Evolutionary conservation across 2,797 vertebrate species (phyloP).

Genomic region (Neopelma chrysocephalum): DNA sequence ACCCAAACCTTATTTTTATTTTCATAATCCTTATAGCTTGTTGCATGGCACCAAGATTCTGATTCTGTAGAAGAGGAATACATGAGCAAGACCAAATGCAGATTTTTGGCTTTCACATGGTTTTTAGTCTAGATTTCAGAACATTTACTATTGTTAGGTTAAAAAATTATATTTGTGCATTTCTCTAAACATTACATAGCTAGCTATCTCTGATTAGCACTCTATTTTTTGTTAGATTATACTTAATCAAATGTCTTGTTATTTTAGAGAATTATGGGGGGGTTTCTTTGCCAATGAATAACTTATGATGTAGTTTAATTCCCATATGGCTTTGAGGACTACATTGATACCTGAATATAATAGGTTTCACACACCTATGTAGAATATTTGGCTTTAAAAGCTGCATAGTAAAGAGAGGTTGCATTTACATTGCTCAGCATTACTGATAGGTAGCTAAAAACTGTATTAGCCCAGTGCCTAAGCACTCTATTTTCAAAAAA

Average conservation of each 20-base stretch:
- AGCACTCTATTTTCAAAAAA: background rate
- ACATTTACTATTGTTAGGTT: background rate
- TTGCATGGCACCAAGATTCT: background rate
- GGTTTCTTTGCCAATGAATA: background rate
- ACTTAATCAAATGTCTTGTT: background rate
- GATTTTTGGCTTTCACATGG: background rate
- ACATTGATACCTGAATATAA: background rate
- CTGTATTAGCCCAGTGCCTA: background rate
- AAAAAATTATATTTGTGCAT: background rate
- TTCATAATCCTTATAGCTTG: background rate
- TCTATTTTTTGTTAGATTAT: background rate
- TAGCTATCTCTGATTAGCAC: background rate
- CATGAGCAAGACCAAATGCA: background rate
- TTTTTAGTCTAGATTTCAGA: background rate
- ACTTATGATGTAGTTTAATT: background rate
- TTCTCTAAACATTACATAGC: background rate
- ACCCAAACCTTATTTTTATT: background rate
- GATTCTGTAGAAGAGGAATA: background rate
- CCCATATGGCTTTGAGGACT: background rate
- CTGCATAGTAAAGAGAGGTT: background rate
- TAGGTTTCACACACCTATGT: background rate
- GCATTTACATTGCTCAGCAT: background rate
- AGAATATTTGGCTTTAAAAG: background rate
- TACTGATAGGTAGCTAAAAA: background rate
- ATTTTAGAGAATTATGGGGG: accelerated